Evolutionary conservation across 2,888 invertebrate species (phyloP).

Genomic region (Agrochola lychnidis): DNA sequence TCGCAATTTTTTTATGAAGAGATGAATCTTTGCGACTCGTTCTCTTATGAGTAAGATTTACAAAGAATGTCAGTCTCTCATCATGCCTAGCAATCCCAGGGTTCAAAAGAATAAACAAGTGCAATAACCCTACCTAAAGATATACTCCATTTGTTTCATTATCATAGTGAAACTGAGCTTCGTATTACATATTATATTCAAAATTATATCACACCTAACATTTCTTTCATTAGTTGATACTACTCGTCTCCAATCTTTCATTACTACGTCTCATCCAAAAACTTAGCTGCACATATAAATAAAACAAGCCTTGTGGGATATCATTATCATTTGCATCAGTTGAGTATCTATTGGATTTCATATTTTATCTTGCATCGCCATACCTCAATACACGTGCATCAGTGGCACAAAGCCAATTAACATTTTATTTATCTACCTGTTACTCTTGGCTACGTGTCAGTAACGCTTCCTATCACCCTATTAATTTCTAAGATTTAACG

Average conservation of each 20-base stretch:
- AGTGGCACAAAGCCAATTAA: conserved; percentile 71
- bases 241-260: neutral
- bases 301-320: neutral
- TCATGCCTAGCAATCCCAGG: neutral
- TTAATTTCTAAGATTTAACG: conserved; percentile 69
- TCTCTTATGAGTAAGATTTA: conserved; percentile 41
- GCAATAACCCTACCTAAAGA: neutral
- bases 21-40: conserved; percentile 15
- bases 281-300: neutral
- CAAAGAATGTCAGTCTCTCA: conserved; percentile 17
- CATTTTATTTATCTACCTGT: conserved; percentile 79
- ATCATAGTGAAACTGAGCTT: neutral
- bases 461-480: conserved; percentile 73
- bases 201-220: neutral
- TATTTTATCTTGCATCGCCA: conserved; percentile 49
- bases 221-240: neutral
- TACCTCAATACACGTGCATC: conserved; percentile 63
- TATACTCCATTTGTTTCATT: neutral
- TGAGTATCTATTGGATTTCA: conserved; percentile 33
- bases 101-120: neutral
- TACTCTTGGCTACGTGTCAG: conserved; percentile 81
- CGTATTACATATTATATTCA: neutral
- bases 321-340: conserved; percentile 19
- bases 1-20: conserved; percentile 2
- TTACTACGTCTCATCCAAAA: neutral